These are phyloP conservation scores for Strix occidentalis DNA, from an alignment of 2,797 vertebrate genomes.

Conservation along the genomic window DNA sequence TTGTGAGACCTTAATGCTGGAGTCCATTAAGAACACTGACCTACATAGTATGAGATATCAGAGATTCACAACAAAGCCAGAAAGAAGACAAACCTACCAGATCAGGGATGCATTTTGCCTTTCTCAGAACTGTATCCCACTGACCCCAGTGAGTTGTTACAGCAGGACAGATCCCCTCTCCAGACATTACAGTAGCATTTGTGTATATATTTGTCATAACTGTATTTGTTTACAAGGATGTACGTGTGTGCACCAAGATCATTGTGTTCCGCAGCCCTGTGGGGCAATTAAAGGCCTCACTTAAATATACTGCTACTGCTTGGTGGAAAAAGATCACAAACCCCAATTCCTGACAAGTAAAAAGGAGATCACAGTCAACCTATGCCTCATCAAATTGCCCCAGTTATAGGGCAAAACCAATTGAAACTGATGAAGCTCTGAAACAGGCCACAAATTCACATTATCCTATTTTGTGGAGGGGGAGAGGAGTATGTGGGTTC, in stretches of 20 bases:
- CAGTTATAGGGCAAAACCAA: neutral
- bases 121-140: neutral
- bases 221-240: neutral
- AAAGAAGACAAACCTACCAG: neutral
- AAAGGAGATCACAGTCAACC: neutral
- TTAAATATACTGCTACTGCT: neutral
- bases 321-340: neutral
- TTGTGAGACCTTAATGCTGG: neutral
- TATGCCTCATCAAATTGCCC: neutral
- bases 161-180: neutral
- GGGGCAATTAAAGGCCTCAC: neutral
- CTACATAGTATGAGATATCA: neutral
- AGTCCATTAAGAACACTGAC: neutral
- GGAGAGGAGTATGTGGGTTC: neutral
- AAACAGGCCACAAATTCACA: neutral
- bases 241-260: neutral
- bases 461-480: neutral
- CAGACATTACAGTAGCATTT: neutral
- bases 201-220: neutral
- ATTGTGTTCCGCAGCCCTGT: neutral
- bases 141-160: neutral
- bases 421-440: neutral
- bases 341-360: neutral
- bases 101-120: neutral
- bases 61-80: neutral